These are phyloP conservation scores for Eilema caniola DNA, from an alignment of 2,888 invertebrate species.

Conservation along the genomic window DNA sequence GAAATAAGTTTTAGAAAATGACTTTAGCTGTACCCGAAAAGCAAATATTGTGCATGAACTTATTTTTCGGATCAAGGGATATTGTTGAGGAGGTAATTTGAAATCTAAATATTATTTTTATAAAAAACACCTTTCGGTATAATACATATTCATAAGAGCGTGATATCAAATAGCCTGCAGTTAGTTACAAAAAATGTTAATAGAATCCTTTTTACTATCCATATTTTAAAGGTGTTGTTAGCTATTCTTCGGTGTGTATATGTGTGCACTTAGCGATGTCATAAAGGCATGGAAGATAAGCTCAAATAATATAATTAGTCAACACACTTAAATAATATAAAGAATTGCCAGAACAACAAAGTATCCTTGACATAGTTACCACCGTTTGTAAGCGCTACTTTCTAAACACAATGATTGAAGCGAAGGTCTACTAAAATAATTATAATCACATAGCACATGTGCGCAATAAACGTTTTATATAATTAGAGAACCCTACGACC, in stretches of 20 bases:
- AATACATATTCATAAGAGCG: neutral
- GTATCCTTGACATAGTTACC: neutral
- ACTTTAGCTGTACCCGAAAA: constrained; percentile 14
- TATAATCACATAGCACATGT: neutral
- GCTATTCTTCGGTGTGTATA: too few relatives aligned
- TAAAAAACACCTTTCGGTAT: neutral
- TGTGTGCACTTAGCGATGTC: neutral
- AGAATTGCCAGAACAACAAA: neutral
- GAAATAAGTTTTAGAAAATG: constrained; percentile 6
- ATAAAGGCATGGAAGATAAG: neutral
- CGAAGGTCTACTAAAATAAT: neutral
- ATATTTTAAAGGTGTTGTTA: neutral
- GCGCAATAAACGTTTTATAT: neutral
- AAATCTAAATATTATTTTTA: neutral
- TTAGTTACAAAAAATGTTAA: neutral
- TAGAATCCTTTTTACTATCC: neutral
- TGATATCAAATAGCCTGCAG: neutral
- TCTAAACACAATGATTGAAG: neutral
- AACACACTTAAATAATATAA: neutral
- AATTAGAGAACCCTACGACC: neutral
- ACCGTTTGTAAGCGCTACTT: neutral
- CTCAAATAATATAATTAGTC: neutral
- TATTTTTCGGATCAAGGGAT: neutral
- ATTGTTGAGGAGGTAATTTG: neutral
- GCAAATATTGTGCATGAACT: constrained; percentile 10